phyloP scores from a whole-genome alignment of 2,797 vertebrate genomes.

The Microcaecilia unicolor region DNA sequence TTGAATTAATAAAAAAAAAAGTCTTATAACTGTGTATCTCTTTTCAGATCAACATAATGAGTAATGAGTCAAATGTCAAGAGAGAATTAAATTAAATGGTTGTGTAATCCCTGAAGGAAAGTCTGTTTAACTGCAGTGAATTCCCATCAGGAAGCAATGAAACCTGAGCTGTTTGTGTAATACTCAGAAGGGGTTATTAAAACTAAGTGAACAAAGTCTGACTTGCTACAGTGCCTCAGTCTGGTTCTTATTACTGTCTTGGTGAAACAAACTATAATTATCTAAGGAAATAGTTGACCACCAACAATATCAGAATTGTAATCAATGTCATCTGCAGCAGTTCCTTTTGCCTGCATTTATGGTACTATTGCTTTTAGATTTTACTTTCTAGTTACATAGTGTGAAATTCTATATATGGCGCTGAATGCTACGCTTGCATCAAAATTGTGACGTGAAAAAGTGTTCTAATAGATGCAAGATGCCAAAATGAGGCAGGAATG shows the following conservation, averaged over 20 bases:
- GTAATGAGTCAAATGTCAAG: constrained; percentile 11
- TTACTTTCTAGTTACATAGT: too few species aligned
- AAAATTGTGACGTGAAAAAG: too few species aligned
- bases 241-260: constrained; percentile 7
- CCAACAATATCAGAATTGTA: constrained; percentile 7
- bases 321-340: neutral
- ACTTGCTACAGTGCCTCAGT: constrained; percentile 9
- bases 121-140: constrained; percentile 9
- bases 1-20: too few species aligned
- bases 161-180: constrained; percentile 4
- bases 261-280: constrained; percentile 11
- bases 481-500: too few species aligned
- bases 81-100: constrained; percentile 20
- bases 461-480: too few species aligned
- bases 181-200: constrained; percentile 17
- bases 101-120: constrained; percentile 2
- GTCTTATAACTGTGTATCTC: constrained; percentile 8
- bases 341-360: constrained; percentile 10
- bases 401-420: too few species aligned
- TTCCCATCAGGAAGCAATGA: constrained; percentile 8
- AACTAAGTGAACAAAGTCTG: constrained; percentile 2
- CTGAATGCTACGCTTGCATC: too few species aligned
- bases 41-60: constrained; percentile 16
- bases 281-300: neutral
- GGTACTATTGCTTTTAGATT: neutral